Evolutionary conservation across 2,888 invertebrate genomes (phyloP), one percentile per base, ranked within the genome.

Genomic region (Scaptomyza parva): DNA sequence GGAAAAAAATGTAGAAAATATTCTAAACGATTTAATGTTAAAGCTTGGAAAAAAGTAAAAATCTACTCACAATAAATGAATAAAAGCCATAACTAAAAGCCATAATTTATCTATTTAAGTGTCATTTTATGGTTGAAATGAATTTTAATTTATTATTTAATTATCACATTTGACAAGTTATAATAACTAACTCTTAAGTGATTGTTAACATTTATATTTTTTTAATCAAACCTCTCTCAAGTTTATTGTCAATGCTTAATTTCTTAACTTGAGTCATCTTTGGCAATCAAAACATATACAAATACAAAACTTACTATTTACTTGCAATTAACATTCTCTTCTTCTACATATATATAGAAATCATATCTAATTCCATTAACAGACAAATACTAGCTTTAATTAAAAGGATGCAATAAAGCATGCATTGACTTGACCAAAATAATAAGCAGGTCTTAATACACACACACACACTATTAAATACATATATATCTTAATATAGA

Each of bases 61-160:
- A n/a, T n/a, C n/a, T n/a, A n/a, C n/a, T n/a, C n/a, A n/a, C n/a
- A n/a, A n/a, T n/a, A n/a, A n/a, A n/a, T n/a, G n/a, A n/a, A 28
- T 33, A 20, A 14, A 11, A 22, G 14, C 35, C 58, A 50, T 28
- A 28, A 26, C 17, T 22, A 22, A 3, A 18, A 47, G 14, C 18
- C 18, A 39, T 11, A n/a, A 30, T 39, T 18, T 33, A 33, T 35
- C n/a, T 14, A 57, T 51, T 58, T 33, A 14, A 24, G 26, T 33
- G 7, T 5, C 9, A 17, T 40, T 61, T 61, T 61, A 61, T 61
- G 1, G 47, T 3, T 40, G 17, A 22, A 9, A n/a, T 17, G 26
- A 48, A 35, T 35, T 33, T 14, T 33, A 40, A 6, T 41, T 17
- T 22, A 26, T 12, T 41, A 26, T 12, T 11, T 20, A 6, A 11